phyloP scores from a whole-genome alignment of 1,140 invertebrate genomes.

The Teleopsis dalmanni region DNA sequence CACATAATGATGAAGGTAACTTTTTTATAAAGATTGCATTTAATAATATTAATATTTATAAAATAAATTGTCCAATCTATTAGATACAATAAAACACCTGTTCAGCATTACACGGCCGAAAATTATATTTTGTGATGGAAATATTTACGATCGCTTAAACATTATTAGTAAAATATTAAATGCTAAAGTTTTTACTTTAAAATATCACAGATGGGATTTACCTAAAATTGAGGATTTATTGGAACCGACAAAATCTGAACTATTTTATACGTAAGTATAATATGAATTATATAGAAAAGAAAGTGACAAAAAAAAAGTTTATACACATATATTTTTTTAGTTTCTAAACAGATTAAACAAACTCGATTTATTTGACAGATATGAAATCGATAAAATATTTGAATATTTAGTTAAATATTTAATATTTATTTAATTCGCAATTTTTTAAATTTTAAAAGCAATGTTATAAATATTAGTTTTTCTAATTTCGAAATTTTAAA shows the following conservation, averaged over 20 bases:
- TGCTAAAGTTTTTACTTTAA: constrained; percentile 30
- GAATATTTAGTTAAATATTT: too few relatives aligned
- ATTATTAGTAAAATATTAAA: constrained; percentile 28
- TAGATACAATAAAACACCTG: constrained; percentile 34
- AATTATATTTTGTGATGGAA: constrained; percentile 38
- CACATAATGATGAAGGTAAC: constrained; percentile 13
- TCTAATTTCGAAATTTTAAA: too few relatives aligned
- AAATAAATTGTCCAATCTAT: background rate
- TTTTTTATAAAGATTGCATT: background rate
- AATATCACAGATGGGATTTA: constrained; percentile 27
- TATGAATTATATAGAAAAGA: too few relatives aligned
- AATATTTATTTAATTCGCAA: too few relatives aligned
- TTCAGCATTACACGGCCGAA: constrained; percentile 34
- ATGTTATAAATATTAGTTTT: too few relatives aligned
- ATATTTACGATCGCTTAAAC: constrained; percentile 23
- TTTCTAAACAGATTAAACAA: too few relatives aligned
- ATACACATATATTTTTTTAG: too few relatives aligned
- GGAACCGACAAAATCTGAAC: constrained; percentile 28
- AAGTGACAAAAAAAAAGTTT: too few relatives aligned
- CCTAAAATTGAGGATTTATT: constrained; percentile 33
- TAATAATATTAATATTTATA: background rate
- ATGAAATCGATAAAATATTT: too few relatives aligned
- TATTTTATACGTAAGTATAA: constrained; percentile 28
- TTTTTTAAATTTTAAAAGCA: too few relatives aligned
- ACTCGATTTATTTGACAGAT: too few relatives aligned